These are phyloP conservation scores for Clarias batrachus DNA, from an alignment of 2,113 vertebrate genomes.

Conservation along the genomic window DNA sequence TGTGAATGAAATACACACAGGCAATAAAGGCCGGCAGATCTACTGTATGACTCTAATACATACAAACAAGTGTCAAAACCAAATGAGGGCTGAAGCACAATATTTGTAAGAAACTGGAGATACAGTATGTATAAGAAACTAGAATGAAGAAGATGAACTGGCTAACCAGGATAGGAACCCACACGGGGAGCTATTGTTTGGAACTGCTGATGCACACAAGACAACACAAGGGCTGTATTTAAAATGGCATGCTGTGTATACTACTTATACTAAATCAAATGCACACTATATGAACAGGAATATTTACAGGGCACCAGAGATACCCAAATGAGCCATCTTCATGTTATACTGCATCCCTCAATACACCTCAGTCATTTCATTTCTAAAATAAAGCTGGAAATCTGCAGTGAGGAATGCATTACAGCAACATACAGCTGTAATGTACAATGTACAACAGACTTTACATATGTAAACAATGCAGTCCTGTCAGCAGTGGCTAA, in stretches of 20 bases:
- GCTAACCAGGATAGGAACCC: background rate
- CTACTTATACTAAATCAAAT: slow-evolving; percentile 2
- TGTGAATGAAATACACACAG: background rate
- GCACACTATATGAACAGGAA: background rate
- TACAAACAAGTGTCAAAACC: background rate
- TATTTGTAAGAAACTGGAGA: background rate
- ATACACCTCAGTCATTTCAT: background rate
- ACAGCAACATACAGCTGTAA: background rate
- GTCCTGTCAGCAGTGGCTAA: background rate
- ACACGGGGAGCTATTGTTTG: background rate
- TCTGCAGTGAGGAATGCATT: background rate
- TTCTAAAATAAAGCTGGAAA: background rate
- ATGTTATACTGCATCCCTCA: background rate
- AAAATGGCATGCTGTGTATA: background rate
- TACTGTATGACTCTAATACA: background rate
- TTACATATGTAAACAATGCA: background rate
- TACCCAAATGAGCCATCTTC: slow-evolving; percentile 2
- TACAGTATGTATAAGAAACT: background rate
- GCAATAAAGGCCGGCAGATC: background rate
- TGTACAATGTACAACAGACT: background rate
- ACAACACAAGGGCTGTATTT: background rate
- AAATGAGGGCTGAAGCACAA: background rate
- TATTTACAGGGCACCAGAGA: background rate
- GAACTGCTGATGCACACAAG: slow-evolving; percentile 13
- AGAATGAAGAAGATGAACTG: background rate